These are phyloP conservation scores for Xenopus laevis DNA, from an alignment of 2,113 vertebrate genomes.

Conservation along the genomic window DNA sequence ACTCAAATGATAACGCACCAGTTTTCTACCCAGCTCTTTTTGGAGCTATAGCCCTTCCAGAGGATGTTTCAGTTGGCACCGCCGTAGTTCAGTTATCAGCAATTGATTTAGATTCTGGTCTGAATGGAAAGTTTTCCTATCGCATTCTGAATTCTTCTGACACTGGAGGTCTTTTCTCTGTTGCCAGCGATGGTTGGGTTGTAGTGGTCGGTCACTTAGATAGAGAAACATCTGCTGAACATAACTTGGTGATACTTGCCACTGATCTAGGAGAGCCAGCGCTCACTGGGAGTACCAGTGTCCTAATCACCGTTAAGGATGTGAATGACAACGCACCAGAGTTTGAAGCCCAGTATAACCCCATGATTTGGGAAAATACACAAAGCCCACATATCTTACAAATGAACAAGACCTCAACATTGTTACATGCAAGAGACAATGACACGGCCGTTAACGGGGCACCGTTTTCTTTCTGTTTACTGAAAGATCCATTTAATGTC, in stretches of 20 bases:
- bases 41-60: constrained; percentile 68
- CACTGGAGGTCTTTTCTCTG: constrained; percentile 70
- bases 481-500: constrained; percentile 55
- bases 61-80: constrained; percentile 73
- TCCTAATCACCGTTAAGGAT: constrained; percentile 72
- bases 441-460: constrained; percentile 71
- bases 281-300: constrained; percentile 73
- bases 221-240: constrained; percentile 68
- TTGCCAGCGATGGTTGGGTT: constrained; percentile 75
- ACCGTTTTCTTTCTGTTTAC: constrained; percentile 75
- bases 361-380: constrained; percentile 81
- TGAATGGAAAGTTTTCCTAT: constrained; percentile 77
- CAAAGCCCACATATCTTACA: constrained; percentile 66
- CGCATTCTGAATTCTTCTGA: constrained; percentile 73
- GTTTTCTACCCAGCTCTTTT: constrained; percentile 80
- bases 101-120: constrained; percentile 77
- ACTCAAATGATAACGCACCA: constrained; percentile 80
- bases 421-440: constrained; percentile 71
- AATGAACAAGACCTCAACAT: constrained; percentile 74
- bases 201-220: constrained; percentile 71
- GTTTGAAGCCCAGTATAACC: constrained; percentile 74
- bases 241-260: constrained; percentile 74
- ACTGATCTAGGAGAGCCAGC: constrained; percentile 71
- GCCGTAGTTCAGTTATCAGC: constrained; percentile 80
- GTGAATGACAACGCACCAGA: constrained; percentile 84